phyloP scores from a whole-genome alignment of 1,140 invertebrate species.

The Drosophila repleta region DNA sequence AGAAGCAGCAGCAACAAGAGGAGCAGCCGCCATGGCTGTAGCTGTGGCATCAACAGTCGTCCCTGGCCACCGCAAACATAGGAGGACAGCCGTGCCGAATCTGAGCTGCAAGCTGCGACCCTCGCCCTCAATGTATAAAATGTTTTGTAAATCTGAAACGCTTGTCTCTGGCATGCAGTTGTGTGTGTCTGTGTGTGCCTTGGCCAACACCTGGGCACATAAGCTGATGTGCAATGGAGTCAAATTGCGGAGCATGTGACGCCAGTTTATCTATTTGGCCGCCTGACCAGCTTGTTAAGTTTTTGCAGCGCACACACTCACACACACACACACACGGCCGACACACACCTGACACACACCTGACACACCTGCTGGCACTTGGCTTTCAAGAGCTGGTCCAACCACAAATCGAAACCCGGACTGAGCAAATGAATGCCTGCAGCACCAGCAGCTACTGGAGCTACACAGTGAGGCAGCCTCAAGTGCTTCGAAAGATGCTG shows the following conservation, averaged over 20 bases:
- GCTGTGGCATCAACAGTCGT: conserved; percentile 20
- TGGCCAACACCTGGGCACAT: conserved; percentile 28
- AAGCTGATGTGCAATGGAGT: conserved; percentile 52
- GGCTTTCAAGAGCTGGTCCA: background rate
- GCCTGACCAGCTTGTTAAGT: conserved; percentile 67
- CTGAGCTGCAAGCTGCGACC: conserved; percentile 45
- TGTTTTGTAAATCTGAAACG: conserved; percentile 80
- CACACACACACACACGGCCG: too few species aligned
- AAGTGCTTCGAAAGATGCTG: conserved; percentile 1
- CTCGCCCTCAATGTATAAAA: conserved; percentile 69
- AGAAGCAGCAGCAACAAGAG: conserved; percentile 15
- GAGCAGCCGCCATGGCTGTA: too few species aligned
- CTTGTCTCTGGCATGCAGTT: conserved; percentile 42
- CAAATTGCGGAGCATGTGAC: conserved; percentile 70
- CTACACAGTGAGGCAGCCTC: background rate
- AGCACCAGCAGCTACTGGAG: conserved; percentile 4
- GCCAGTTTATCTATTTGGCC: conserved; percentile 70
- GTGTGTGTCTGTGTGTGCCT: conserved; percentile 18
- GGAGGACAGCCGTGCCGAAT: conserved; percentile 33
- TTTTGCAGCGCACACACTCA: conserved; percentile 24
- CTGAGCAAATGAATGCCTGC: conserved; percentile 45
- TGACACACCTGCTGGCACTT: background rate
- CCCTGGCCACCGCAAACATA: conserved; percentile 52
- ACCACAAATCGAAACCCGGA: conserved; percentile 47
- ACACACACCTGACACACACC: background rate